These are phyloP conservation scores for Stegodyphus dumicola DNA, from an alignment of 1,140 invertebrate genomes.

Conservation along the genomic window DNA sequence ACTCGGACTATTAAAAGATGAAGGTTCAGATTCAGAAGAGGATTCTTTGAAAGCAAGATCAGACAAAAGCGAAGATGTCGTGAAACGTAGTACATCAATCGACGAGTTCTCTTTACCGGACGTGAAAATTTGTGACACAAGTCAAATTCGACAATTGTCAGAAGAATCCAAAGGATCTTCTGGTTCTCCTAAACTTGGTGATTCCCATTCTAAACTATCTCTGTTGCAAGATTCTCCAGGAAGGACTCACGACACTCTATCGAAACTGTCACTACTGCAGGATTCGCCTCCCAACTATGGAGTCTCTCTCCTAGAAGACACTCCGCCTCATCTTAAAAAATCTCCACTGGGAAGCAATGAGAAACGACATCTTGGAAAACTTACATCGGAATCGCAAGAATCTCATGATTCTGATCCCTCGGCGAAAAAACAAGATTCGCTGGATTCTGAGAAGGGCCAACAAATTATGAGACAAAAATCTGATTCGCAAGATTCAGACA, in stretches of 20 bases:
- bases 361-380: background rate
- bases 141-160: slow-evolving; percentile 8
- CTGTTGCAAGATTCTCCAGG: slow-evolving; percentile 26
- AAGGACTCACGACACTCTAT: slow-evolving; percentile 45
- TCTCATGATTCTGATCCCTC: slow-evolving; percentile 41
- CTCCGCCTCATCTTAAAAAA: background rate
- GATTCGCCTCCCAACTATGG: slow-evolving; percentile 29
- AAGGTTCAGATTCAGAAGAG: slow-evolving; percentile 17
- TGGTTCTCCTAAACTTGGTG: slow-evolving; percentile 20
- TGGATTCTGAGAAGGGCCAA: slow-evolving; percentile 14
- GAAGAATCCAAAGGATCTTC: slow-evolving; percentile 51
- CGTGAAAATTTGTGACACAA: slow-evolving; percentile 5
- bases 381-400: slow-evolving; percentile 33
- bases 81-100: slow-evolving; percentile 24
- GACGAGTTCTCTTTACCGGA: slow-evolving; percentile 37
- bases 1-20: slow-evolving; percentile 12
- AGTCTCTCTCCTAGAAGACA: slow-evolving; percentile 21
- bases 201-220: slow-evolving; percentile 36
- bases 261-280: slow-evolving; percentile 23
- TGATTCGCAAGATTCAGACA: slow-evolving; percentile 3
- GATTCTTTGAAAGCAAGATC: slow-evolving; percentile 44
- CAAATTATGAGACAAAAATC: slow-evolving; percentile 16
- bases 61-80: slow-evolving; percentile 39
- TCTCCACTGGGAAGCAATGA: background rate
- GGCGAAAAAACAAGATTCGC: slow-evolving; percentile 12